These are phyloP conservation scores for Lasius platythorax DNA, from an alignment of 2,888 invertebrate species.

Conservation along the genomic window DNA sequence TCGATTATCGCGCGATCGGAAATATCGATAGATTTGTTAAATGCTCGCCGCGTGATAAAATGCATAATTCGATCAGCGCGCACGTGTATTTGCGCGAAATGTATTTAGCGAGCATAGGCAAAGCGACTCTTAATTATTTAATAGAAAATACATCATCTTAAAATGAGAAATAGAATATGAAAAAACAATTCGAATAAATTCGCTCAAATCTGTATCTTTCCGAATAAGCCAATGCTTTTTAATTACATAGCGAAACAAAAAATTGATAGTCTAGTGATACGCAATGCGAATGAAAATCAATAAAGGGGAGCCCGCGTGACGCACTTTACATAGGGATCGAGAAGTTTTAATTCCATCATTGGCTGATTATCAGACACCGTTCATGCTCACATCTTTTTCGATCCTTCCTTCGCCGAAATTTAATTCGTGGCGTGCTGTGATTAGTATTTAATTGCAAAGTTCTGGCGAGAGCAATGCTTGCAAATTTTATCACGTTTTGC, in stretches of 20 bases:
- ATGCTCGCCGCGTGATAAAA: conserved; percentile 25
- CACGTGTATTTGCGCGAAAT: conserved; percentile 10
- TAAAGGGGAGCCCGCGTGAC: not conserved
- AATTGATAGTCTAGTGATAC: not conserved
- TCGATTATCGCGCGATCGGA: conserved; percentile 47
- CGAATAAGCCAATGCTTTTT: not conserved
- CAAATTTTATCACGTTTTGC: conserved; percentile 56
- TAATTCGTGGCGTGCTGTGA: conserved; percentile 45
- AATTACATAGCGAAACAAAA: not conserved
- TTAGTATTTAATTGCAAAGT: conserved; percentile 58
- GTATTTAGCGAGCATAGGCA: not conserved
- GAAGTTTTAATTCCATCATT: conserved; percentile 29
- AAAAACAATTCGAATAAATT: not conserved
- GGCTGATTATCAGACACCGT: conserved; percentile 4
- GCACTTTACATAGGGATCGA: not conserved
- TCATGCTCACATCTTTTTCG: conserved; percentile 39
- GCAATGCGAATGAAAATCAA: not conserved
- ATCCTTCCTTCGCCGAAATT: conserved; percentile 44
- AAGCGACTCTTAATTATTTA: not conserved
- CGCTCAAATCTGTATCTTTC: not conserved
- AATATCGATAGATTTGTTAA: conserved; percentile 54
- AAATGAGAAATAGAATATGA: conserved; percentile 2
- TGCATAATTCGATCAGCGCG: conserved; percentile 38
- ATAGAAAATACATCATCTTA: not conserved
- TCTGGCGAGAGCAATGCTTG: conserved; percentile 52